phyloP scores from a whole-genome alignment of 2,113 vertebrate species.

The Megaptera novaeangliae region DNA sequence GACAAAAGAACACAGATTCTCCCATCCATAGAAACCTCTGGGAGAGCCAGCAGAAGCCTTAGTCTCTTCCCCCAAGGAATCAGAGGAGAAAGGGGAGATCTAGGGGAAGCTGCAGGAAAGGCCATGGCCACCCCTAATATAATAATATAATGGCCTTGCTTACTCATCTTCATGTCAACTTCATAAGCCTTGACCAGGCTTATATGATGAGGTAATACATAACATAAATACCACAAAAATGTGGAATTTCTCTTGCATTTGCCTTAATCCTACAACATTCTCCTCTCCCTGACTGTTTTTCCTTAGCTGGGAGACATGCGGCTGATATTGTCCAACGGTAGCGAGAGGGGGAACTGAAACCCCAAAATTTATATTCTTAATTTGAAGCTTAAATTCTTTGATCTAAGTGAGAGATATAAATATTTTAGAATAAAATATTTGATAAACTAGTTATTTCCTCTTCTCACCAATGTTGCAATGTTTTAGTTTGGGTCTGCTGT shows the following conservation, averaged over 20 bases:
- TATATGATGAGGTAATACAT: neutral
- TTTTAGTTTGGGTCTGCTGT: neutral
- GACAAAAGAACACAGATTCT: neutral
- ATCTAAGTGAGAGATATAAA: neutral
- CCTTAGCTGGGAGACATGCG: neutral
- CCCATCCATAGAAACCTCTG: neutral
- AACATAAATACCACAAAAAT: neutral
- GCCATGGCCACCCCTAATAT: fast-evolving
- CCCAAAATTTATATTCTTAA: neutral
- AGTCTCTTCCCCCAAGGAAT: neutral
- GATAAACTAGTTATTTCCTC: neutral
- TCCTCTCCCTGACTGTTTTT: fast-evolving
- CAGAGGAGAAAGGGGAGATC: neutral
- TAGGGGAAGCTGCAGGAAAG: neutral
- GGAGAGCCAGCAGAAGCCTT: neutral
- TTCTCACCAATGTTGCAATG: neutral
- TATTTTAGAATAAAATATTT: neutral
- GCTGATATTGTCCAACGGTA: neutral
- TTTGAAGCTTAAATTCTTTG: neutral
- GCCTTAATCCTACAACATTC: neutral
- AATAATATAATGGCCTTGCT: neutral
- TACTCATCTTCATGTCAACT: neutral
- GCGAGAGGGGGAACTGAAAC: neutral
- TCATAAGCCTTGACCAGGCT: neutral
- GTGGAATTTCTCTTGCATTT: neutral